These are phyloP conservation scores for Chionodraco myersi DNA, from an alignment of 2,113 vertebrate genomes.

Conservation along the genomic window DNA sequence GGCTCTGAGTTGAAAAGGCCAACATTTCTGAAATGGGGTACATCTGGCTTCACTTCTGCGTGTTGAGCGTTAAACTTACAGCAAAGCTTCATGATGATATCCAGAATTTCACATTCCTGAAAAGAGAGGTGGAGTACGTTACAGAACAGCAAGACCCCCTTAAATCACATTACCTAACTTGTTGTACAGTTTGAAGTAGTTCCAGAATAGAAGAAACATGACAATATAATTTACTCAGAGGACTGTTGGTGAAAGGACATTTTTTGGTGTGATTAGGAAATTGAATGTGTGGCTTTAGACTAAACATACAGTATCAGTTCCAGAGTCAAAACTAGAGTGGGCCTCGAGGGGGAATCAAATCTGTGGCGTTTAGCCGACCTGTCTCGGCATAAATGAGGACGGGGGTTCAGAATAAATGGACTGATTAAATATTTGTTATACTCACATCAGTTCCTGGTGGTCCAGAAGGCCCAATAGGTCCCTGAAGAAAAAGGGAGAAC, in stretches of 20 bases:
- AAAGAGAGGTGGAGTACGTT: conserved; percentile 49
- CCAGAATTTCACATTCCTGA: conserved; percentile 98
- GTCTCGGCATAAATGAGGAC: too few species aligned
- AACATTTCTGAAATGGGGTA: not conserved
- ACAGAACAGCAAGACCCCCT: not conserved
- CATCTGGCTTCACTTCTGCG: conserved; percentile 10
- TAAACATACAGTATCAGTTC: conserved; percentile 58
- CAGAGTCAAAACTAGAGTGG: conserved; percentile 24
- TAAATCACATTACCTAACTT: conserved; percentile 49
- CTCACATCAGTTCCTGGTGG: conserved; percentile 93
- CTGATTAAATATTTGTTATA: conserved; percentile 60
- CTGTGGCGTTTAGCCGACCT: not conserved
- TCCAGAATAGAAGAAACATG: conserved; percentile 30
- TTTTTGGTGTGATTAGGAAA: conserved; percentile 67
- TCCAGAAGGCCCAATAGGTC: conserved; percentile 89
- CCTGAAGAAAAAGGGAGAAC: conserved; percentile 78
- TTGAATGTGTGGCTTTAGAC: conserved; percentile 55
- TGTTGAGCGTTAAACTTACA: conserved; percentile 87
- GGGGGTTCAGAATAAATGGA: conserved; percentile 22
- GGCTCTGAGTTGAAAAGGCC: not conserved
- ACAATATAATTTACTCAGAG: conserved; percentile 30
- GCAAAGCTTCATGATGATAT: conserved; percentile 99
- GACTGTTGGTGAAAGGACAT: not conserved
- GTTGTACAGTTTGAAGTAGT: conserved; percentile 24
- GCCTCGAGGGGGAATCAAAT: conserved; percentile 35